Percentiles rank a stretch among this genome's conserved stretches.
phyloP scores from a whole-genome alignment of 2,888 invertebrate genomes.

The Campoletis raptor region DNA sequence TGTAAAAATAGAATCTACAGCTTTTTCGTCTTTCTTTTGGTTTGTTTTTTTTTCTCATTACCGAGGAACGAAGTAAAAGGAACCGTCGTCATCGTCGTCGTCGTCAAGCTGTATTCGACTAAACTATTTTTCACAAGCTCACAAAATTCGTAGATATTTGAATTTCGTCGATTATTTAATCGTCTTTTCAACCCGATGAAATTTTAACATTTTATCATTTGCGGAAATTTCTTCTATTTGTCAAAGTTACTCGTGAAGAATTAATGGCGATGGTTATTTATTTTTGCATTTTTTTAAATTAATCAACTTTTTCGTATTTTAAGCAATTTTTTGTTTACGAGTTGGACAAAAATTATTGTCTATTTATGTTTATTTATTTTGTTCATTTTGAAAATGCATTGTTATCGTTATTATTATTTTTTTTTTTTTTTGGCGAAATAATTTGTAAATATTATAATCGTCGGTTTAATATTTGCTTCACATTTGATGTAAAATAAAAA shows the following conservation, averaged over 20 bases:
- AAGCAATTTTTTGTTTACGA: neutral
- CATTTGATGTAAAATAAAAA: neutral
- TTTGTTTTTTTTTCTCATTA: slow-evolving; percentile 53
- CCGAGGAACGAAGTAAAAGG: slow-evolving; percentile 77
- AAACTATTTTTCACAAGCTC: slow-evolving; percentile 53
- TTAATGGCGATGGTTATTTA: slow-evolving; percentile 65
- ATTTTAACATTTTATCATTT: slow-evolving; percentile 36
- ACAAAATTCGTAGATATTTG: slow-evolving; percentile 27
- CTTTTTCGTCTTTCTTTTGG: slow-evolving; percentile 59
- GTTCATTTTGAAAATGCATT: slow-evolving; percentile 35
- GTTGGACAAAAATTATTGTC: slow-evolving; percentile 70
- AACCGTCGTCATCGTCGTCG: slow-evolving; percentile 68
- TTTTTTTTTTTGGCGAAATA: neutral
- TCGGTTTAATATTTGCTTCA: neutral
- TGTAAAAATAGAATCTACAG: slow-evolving; percentile 79
- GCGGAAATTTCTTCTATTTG: slow-evolving; percentile 74
- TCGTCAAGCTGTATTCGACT: slow-evolving; percentile 60
- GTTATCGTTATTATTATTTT: slow-evolving; percentile 22
- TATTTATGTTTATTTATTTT: slow-evolving; percentile 68
- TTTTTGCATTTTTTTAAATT: slow-evolving; percentile 40
- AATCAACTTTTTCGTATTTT: slow-evolving; percentile 33
- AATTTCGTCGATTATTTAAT: slow-evolving; percentile 20
- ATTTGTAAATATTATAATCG: neutral
- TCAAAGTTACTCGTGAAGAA: slow-evolving; percentile 64
- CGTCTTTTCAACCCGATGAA: neutral